phyloP scores from a whole-genome alignment of 2,888 invertebrate genomes.

The Ophion slaviceki region DNA sequence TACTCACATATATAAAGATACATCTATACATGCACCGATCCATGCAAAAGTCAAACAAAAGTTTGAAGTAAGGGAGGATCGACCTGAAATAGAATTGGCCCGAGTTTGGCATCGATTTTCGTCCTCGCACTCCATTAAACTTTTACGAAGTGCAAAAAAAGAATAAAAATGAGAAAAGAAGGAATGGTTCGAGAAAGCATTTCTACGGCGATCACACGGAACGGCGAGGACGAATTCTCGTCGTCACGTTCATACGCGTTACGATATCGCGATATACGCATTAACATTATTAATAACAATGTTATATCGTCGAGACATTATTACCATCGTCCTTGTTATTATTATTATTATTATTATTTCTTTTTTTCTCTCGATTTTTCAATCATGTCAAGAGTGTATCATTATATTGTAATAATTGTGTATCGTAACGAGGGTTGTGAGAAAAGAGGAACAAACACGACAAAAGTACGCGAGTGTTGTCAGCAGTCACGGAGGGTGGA shows the following conservation, averaged over 20 bases:
- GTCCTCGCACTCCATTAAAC: constrained; percentile 42
- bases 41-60: constrained; percentile 28
- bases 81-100: constrained; percentile 52
- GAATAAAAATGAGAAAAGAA: background rate
- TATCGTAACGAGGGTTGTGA: no score
- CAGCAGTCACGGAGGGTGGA: background rate
- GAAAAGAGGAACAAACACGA: no score
- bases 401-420: no score
- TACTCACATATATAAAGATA: background rate
- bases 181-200: background rate
- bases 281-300: background rate
- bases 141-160: constrained; percentile 47
- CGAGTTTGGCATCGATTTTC: constrained; percentile 48
- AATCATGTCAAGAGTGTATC: background rate
- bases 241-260: background rate
- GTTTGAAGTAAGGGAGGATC: constrained; percentile 41
- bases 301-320: background rate
- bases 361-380: no score
- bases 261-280: background rate
- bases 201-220: background rate
- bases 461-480: no score
- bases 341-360: no score
- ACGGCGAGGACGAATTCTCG: background rate
- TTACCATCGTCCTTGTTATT: no score
- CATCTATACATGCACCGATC: background rate